phyloP scores from a whole-genome alignment of 1,140 invertebrate species.

The Cataglyphis hispanica region DNA sequence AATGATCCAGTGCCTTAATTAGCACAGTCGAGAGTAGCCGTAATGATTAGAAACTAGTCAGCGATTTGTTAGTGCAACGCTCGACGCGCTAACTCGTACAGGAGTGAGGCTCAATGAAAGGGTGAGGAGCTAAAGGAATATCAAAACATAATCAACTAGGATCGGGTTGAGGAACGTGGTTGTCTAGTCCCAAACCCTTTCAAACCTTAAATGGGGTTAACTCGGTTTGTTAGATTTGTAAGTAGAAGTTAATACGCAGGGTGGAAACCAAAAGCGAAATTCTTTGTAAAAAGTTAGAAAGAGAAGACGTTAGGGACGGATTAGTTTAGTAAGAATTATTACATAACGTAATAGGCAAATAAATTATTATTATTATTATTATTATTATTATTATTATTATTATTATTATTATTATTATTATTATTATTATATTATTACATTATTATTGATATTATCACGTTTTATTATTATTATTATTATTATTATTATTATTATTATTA shows the following conservation, averaged over 20 bases:
- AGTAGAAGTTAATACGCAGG: constrained; percentile 64
- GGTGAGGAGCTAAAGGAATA: constrained; percentile 60
- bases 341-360: constrained; percentile 76
- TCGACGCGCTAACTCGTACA: constrained; percentile 65
- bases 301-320: constrained; percentile 49
- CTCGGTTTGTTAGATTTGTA: constrained; percentile 75
- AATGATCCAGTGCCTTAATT: constrained; percentile 76
- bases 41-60: constrained; percentile 84
- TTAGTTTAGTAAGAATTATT: constrained; percentile 80
- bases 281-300: constrained; percentile 70
- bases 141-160: constrained; percentile 67
- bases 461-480: constrained; percentile 71
- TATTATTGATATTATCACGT: constrained; percentile 74
- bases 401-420: constrained; percentile 74
- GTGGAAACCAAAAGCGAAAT: constrained; percentile 67
- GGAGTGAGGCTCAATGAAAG: constrained; percentile 64
- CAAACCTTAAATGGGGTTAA: constrained; percentile 75
- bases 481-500: constrained; percentile 79
- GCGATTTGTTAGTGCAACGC: constrained; percentile 74
- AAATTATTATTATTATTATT: constrained; percentile 77
- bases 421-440: constrained; percentile 71
- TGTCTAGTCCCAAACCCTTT: constrained; percentile 85
- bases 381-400: constrained; percentile 75
- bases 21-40: constrained; percentile 73
- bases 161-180: constrained; percentile 80